Percentiles rank a stretch among this genome's conserved stretches.
These are phyloP conservation scores for Rhinella marina DNA, from an alignment of 2,797 vertebrate genomes.

Conservation along the genomic window DNA sequence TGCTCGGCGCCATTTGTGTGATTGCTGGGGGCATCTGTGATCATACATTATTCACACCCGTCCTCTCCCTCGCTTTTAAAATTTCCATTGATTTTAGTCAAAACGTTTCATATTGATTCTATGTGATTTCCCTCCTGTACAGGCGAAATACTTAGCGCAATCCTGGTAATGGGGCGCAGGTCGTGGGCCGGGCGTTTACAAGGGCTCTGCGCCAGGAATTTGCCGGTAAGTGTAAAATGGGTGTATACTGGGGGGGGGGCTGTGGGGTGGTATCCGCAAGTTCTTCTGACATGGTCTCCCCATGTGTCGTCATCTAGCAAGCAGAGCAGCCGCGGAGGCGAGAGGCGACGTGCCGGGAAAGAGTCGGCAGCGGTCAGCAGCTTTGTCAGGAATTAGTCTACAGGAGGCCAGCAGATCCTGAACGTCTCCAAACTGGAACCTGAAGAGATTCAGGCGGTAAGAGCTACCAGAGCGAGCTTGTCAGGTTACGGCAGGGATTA, in stretches of 20 bases:
- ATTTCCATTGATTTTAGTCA: too few species aligned
- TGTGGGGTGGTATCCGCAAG: not conserved
- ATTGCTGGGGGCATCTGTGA: too few species aligned
- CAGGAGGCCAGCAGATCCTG: slow-evolving; percentile 96
- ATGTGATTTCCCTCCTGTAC: slow-evolving; percentile 25
- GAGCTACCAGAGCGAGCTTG: too few species aligned
- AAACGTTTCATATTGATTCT: not conserved
- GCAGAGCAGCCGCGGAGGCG: slow-evolving; percentile 85
- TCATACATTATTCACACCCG: too few species aligned
- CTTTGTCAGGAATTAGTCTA: slow-evolving; percentile 85
- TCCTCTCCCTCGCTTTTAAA: too few species aligned
- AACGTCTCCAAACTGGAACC: slow-evolving; percentile 82
- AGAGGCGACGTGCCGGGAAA: slow-evolving; percentile 78
- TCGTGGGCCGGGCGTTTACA: slow-evolving; percentile 92
- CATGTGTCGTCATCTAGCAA: slow-evolving; percentile 71
- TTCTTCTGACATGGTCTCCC: not conserved
- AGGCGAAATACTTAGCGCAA: slow-evolving; percentile 96
- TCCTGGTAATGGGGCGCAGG: slow-evolving; percentile 92
- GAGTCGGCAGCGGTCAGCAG: slow-evolving; percentile 87
- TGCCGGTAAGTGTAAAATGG: slow-evolving; percentile 80
- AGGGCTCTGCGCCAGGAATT: slow-evolving; percentile 91
- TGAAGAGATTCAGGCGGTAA: slow-evolving; percentile 90
- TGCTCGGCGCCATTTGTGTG: too few species aligned
- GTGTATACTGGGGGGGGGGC: not conserved
- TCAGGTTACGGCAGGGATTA: too few species aligned